Percentiles rank a stretch among this genome's conserved stretches.
Conservation (phyloP, 2,888 invertebrate species). For the Stenodera caucasica region DNA sequence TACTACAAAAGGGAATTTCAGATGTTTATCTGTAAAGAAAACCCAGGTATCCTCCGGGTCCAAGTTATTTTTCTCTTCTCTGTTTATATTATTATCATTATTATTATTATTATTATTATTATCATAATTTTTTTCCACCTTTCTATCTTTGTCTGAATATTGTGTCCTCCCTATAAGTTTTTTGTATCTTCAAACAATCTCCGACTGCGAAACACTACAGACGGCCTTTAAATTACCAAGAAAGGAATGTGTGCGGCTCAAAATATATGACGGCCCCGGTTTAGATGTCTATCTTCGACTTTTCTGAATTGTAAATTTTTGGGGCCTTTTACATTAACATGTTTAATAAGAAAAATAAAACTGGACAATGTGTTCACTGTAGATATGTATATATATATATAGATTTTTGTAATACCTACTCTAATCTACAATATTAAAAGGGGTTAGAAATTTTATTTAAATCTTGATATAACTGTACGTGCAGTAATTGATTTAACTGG, state of each 20-base stretch:
- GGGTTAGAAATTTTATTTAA: conserved; percentile 41
- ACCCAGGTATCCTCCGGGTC: conserved; percentile 32
- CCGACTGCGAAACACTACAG: conserved; percentile 40
- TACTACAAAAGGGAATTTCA: conserved; percentile 34
- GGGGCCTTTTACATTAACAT: conserved; percentile 46
- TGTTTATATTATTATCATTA: neutral
- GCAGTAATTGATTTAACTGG: conserved; percentile 47
- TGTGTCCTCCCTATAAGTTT: conserved; percentile 9
- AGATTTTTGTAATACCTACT: no score
- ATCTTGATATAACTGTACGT: conserved; percentile 47
- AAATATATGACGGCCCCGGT: conserved; percentile 46
- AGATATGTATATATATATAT: no score
- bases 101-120: neutral
- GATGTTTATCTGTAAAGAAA: conserved; percentile 31
- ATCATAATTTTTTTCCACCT: neutral
- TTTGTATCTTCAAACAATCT: conserved; percentile 32
- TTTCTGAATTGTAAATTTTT: conserved; percentile 52
- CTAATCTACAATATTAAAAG: conserved; percentile 39
- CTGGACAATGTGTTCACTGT: neutral
- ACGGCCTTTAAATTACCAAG: conserved; percentile 46
- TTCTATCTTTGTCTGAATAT: neutral
- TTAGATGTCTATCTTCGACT: conserved; percentile 50
- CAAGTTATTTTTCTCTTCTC: conserved; percentile 14
- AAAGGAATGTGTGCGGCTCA: conserved; percentile 47
- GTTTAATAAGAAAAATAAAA: conserved; percentile 33